These are phyloP conservation scores for Philereme vetulata DNA, from an alignment of 2,888 invertebrate genomes.

Conservation along the genomic window DNA sequence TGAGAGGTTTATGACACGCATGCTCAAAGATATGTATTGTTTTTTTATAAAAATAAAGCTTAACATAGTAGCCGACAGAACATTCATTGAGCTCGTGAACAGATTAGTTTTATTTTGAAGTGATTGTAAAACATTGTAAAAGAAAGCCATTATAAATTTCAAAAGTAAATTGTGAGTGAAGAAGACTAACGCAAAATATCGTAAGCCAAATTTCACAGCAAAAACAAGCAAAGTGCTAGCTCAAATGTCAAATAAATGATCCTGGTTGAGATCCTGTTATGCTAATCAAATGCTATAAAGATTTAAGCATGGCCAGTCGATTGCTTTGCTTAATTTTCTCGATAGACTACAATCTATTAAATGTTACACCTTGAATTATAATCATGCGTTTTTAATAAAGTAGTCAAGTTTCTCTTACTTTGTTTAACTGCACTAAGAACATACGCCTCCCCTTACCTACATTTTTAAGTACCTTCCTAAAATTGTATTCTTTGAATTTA, in stretches of 20 bases:
- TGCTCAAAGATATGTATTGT: too few species aligned
- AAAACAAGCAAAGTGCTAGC: constrained; percentile 10
- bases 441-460: too few species aligned
- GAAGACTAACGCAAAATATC: not conserved
- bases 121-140: not conserved
- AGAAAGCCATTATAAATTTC: not conserved
- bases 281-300: constrained; percentile 42
- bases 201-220: too few species aligned
- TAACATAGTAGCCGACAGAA: not conserved
- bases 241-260: constrained; percentile 51
- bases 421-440: too few species aligned
- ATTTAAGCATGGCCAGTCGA: constrained; percentile 43
- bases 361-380: not conserved
- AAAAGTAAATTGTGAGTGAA: too few species aligned
- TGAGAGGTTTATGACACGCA: not conserved
- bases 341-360: constrained; percentile 21
- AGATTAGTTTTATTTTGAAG: not conserved
- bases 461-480: too few species aligned
- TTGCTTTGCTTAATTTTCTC: constrained; percentile 47
- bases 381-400: too few species aligned
- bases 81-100: not conserved
- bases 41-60: too few species aligned
- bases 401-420: too few species aligned
- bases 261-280: constrained; percentile 52
- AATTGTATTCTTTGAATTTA: too few species aligned